These are phyloP conservation scores for Hesperia comma DNA, from an alignment of 2,888 invertebrate genomes.

Conservation along the genomic window DNA sequence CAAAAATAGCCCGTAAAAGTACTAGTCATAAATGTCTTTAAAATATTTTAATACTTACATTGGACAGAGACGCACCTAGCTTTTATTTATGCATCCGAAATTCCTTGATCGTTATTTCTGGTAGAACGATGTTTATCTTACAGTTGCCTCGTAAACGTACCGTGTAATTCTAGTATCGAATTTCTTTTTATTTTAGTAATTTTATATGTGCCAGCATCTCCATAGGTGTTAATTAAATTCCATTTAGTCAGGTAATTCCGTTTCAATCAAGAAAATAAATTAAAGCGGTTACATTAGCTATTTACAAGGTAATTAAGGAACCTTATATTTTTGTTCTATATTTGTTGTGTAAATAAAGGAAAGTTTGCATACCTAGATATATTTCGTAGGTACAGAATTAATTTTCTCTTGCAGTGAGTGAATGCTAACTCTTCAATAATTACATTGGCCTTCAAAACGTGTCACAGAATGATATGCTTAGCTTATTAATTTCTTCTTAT, in stretches of 20 bases:
- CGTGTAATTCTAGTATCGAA: conserved; percentile 69
- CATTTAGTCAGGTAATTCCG: conserved; percentile 7
- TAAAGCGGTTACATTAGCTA: neutral
- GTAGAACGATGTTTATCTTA: conserved; percentile 69
- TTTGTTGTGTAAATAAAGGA: too few species aligned
- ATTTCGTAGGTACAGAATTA: too few species aligned
- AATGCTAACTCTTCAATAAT: too few species aligned
- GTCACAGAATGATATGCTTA: too few species aligned
- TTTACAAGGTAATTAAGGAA: too few species aligned
- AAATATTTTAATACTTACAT: conserved; percentile 27
- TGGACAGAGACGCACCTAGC: conserved; percentile 46
- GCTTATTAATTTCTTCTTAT: too few species aligned
- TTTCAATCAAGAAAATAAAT: neutral
- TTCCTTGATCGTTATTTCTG: conserved; percentile 71
- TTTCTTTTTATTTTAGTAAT: conserved; percentile 74
- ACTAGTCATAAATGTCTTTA: neutral
- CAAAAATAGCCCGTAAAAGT: neutral
- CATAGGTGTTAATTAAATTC: conserved; percentile 57
- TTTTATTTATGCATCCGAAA: conserved; percentile 62
- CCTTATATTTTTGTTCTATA: too few species aligned
- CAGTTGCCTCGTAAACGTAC: conserved; percentile 56
- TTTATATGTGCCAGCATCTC: conserved; percentile 59
- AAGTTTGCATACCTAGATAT: too few species aligned
- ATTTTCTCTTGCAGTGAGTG: too few species aligned
- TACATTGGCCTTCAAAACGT: too few species aligned